Evolutionary conservation across 2,113 vertebrate genomes (phyloP), one percentile per base, ranked within the genome.

Genomic region (Grammatotria lemairii): DNA sequence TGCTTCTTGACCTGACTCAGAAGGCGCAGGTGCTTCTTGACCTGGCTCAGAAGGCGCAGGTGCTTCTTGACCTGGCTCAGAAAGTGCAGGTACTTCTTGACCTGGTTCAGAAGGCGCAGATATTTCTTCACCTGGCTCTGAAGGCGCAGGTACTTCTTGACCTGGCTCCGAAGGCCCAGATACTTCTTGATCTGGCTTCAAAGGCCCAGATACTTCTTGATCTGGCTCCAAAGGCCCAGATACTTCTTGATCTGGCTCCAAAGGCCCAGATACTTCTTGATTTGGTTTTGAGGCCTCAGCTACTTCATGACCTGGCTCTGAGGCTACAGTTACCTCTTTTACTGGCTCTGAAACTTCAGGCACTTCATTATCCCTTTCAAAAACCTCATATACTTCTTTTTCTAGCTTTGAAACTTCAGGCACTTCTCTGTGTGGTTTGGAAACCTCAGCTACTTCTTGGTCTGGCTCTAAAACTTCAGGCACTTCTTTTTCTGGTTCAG

Each of bases 21-120:
- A 28, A 47, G 0, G 45, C 0, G 19, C 23, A 31, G 4, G 40
- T 31, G 16, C 1, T 23, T 51, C 23, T 55, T 35, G 28, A 7
- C 53, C 53, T 19, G 11, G 9, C 4, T 65, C 9, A 1, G 19
- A 45, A 54, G 0, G 14, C 1, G 2, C 14, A 47, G 7, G 7
- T 16, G 8, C 0, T 47, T 45, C 42, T 45, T 47, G 42, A 5
- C 57, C 53, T 19, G 17, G 8, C 4, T 57, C 13, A 1, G 14
- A 42, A 33, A 1, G 3, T 0, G 45, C 58, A n/a, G 4, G 70
- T 9, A 4, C 0, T 35, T 58, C 3, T 3, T 57, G 17, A 2
- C 14, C 55, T 63, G 5, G 4, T 26, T 82, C 49, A 1, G 49
- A 31, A 73, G 0, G 78, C 4, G 14, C 47, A n/a, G 2, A 13